Conservation (phyloP, 2,797 vertebrate species). For the Myripristis jacobus region DNA sequence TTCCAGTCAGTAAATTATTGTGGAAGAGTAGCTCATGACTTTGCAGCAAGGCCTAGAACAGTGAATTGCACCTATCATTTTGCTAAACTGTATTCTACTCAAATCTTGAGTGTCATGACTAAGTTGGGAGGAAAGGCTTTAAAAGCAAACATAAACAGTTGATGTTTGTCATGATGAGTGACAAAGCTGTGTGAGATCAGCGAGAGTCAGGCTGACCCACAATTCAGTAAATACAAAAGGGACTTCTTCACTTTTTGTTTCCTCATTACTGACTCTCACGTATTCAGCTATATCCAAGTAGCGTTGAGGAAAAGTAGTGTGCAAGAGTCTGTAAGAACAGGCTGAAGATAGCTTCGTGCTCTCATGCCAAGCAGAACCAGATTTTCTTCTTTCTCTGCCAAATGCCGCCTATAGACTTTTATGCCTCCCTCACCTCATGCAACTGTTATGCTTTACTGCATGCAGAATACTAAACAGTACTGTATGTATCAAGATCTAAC, state of each 20-base stretch:
- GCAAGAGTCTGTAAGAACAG: not conserved
- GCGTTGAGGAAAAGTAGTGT: not conserved
- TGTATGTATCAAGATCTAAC: not conserved
- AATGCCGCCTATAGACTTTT: slow-evolving; percentile 12
- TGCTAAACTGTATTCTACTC: slow-evolving; percentile 1
- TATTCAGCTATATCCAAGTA: not conserved
- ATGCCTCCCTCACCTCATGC: not conserved
- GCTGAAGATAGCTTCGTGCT: not conserved
- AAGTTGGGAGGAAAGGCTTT: not conserved
- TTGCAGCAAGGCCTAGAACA: not conserved
- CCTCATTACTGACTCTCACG: not conserved
- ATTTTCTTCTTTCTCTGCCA: slow-evolving; percentile 72
- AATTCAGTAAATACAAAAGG: not conserved
- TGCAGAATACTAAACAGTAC: not conserved
- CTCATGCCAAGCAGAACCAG: slow-evolving; percentile 57
- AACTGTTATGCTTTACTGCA: slow-evolving; percentile 7
- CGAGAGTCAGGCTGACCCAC: not conserved
- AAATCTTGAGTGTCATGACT: slow-evolving; percentile 4
- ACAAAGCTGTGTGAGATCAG: not conserved
- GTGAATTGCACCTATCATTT: not conserved
- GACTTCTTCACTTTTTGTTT: not conserved
- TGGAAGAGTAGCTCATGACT: not conserved
- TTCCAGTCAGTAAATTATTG: slow-evolving; percentile 21
- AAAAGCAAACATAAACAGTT: not conserved
- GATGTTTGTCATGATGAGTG: not conserved